Evolutionary conservation across 2,797 vertebrate genomes (phyloP).

Genomic region (Characodon lateralis): DNA sequence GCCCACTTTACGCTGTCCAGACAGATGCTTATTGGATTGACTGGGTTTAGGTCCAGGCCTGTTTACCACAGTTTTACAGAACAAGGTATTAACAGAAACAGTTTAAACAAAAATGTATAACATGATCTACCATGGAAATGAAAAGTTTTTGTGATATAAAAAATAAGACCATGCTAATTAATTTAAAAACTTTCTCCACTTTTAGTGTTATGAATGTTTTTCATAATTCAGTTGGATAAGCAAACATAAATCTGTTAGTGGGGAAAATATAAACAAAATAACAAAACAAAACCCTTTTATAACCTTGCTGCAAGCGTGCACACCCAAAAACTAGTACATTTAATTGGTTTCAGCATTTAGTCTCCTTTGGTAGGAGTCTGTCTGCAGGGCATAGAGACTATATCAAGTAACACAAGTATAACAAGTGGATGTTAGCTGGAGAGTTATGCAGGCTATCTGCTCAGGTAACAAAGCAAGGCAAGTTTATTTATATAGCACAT

Average conservation of each 20-base stretch:
- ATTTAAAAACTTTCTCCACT: too few relatives aligned
- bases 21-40: not conserved
- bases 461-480: too few relatives aligned
- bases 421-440: too few relatives aligned
- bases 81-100: not conserved
- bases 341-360: not conserved
- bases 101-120: not conserved
- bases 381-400: too few relatives aligned
- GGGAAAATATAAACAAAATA: not conserved
- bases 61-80: too few relatives aligned
- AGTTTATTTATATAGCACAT: too few relatives aligned
- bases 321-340: not conserved
- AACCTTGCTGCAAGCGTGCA: not conserved
- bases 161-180: not conserved
- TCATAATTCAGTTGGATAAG: too few relatives aligned
- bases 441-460: not conserved
- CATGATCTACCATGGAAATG: not conserved
- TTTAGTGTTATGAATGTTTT: too few relatives aligned
- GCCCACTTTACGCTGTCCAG: not conserved
- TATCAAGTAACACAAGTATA: too few relatives aligned
- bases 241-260: too few relatives aligned
- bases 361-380: not conserved
- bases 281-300: not conserved
- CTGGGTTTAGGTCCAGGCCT: too few relatives aligned
- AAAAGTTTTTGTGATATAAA: not conserved